Base-by-base conservation (phyloP, 2,113 vertebrate genomes). In the Pelmatolapia mariae region DNA sequence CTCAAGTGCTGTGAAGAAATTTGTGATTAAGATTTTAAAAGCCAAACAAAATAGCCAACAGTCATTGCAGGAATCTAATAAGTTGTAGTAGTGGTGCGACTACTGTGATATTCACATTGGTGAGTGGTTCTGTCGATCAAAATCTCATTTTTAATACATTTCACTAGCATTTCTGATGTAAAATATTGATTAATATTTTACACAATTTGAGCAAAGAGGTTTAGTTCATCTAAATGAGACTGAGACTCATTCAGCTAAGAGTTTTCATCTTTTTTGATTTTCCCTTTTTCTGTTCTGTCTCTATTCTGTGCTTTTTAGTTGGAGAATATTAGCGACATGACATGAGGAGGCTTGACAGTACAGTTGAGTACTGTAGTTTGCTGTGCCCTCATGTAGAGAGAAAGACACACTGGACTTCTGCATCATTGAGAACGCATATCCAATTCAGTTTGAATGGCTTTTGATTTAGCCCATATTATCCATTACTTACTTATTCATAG, bases 401-500 rank as follows among this genome's bases (percentile, higher is more conserved):
- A 84, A 59, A 91, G 87, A 86, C 91, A 54, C 92, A 86, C 91
- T 94, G 91, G 94, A 94, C 93, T 86, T 91, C 93, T 93, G 92
- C 91, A 93, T 95, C 95, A 95, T 92, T 92, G 94, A 95, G 83
- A 93, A 88, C 82, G n/a, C 89, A 95, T 94, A 94, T 95, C 86
- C 93, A 90, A 96, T 96, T 95, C 94, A 84, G 90, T 95, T 96
- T 96, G 92, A 95, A 94, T 95, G 93, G 94, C 94, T 95, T 94
- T 95, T 95, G 94, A 94, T 94, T 95, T 95, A 94, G 90, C 92
- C 91, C 91, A 93, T 95, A 94, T 94, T 94, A 95, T 94, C 94
- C 93, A 93, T 93, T 93, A 94, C 93, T 96, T 94, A 95, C 95
- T 96, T 96, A 96, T 96, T 96, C 95, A 95, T 96, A 94, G 94